These are phyloP conservation scores for Syngnathus rostellatus DNA, from an alignment of 2,797 vertebrate species.

Conservation along the genomic window DNA sequence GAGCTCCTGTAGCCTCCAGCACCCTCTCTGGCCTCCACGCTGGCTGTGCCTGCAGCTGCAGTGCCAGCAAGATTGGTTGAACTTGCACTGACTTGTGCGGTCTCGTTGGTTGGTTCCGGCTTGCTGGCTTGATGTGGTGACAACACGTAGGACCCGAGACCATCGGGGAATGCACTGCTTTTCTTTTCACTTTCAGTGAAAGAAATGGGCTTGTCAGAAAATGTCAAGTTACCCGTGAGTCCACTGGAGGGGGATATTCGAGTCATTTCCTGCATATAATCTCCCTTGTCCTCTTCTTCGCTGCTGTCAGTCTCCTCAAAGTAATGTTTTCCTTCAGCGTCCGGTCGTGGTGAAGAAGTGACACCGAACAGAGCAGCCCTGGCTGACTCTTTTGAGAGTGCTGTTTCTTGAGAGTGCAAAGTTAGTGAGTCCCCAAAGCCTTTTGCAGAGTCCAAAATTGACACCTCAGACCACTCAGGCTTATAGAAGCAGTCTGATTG, in stretches of 20 bases:
- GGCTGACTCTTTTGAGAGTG: constrained; percentile 57
- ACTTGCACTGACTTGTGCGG: constrained; percentile 71
- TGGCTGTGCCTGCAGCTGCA: constrained; percentile 30
- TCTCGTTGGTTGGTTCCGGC: constrained; percentile 72
- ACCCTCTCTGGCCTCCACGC: constrained; percentile 56
- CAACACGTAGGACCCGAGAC: constrained; percentile 61
- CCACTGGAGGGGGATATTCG: constrained; percentile 49
- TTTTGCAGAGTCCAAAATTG: constrained; percentile 44
- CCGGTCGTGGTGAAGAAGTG: constrained; percentile 72
- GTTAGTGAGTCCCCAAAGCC: constrained; percentile 47
- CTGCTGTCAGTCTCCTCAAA: constrained; percentile 76
- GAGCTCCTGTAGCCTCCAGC: constrained; percentile 58
- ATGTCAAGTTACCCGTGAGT: constrained; percentile 27
- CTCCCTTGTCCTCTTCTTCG: constrained; percentile 72
- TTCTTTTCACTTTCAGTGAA: constrained; percentile 36
- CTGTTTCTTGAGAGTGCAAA: constrained; percentile 35
- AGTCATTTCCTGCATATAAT: constrained; percentile 63
- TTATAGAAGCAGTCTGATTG: constrained; percentile 73
- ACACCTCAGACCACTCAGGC: constrained; percentile 59
- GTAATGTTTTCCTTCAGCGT: constrained; percentile 66
- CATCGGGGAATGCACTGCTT: constrained; percentile 52
- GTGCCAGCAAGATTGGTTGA: constrained; percentile 42
- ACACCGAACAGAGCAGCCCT: constrained; percentile 72
- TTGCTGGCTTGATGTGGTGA: constrained; percentile 51
- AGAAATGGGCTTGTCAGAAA: constrained; percentile 49